phyloP scores from a whole-genome alignment of 2,113 vertebrate genomes.

The Apaloderma vittatum region DNA sequence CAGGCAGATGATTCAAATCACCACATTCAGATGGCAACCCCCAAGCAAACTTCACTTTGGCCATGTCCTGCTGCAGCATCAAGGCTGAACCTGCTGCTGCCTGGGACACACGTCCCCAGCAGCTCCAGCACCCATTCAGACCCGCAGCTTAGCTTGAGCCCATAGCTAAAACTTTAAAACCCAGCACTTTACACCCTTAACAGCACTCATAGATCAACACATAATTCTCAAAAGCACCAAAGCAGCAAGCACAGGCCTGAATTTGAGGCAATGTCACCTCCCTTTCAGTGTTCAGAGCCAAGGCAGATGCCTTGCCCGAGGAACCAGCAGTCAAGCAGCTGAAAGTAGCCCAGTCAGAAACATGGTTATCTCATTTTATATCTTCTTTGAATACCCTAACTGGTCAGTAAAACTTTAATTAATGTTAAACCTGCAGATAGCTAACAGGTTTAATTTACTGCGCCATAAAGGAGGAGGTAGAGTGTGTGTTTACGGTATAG shows the following conservation, averaged over 20 bases:
- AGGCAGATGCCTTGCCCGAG: neutral
- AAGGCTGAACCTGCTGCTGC: neutral
- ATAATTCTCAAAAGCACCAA: neutral
- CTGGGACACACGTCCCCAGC: neutral
- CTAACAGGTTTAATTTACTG: slow-evolving; percentile 54
- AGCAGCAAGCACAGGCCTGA: neutral
- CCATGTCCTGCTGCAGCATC: neutral
- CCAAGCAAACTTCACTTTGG: neutral
- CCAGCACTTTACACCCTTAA: neutral
- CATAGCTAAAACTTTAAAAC: neutral
- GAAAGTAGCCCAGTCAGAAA: slow-evolving; percentile 21
- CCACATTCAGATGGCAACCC: neutral
- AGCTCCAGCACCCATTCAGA: neutral
- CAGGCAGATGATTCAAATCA: neutral
- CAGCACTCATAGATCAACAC: fast-evolving
- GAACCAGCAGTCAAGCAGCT: neutral
- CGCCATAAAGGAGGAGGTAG: slow-evolving; percentile 37
- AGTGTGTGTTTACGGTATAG: slow-evolving; percentile 28
- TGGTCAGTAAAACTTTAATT: slow-evolving; percentile 36
- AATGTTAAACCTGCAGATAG: slow-evolving; percentile 34
- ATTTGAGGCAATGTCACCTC: fast-evolving
- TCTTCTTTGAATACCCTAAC: neutral
- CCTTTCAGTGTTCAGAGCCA: neutral
- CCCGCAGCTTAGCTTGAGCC: neutral
- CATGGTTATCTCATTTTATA: neutral